Evolutionary conservation across 2,113 vertebrate species (phyloP).

Genomic region (Triplophysa tibetana): DNA sequence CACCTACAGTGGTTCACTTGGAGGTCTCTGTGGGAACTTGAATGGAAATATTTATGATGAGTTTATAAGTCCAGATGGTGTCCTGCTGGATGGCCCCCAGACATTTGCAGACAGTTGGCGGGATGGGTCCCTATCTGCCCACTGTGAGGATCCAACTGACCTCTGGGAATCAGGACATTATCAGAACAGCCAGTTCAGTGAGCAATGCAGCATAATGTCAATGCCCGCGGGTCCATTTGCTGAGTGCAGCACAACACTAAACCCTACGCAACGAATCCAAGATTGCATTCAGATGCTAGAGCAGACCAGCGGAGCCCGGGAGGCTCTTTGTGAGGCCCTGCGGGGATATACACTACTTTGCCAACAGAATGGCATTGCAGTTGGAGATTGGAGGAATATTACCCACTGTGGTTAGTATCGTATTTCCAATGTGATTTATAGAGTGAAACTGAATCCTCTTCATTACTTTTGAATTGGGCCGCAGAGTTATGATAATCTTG

Average conservation of each 20-base stretch:
- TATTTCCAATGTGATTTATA: no score
- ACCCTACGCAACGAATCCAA: conserved; percentile 30
- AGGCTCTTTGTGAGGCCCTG: conserved; percentile 53
- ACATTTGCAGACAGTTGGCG: conserved; percentile 71
- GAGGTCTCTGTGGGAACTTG: conserved; percentile 67
- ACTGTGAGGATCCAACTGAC: conserved; percentile 40
- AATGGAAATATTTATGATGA: conserved; percentile 58
- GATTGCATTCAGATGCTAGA: conserved; percentile 46
- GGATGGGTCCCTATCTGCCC: conserved; percentile 53
- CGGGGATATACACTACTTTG: conserved; percentile 61
- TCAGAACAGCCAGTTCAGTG: conserved; percentile 26
- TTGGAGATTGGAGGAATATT: conserved; percentile 64
- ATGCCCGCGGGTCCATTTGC: conserved; percentile 56
- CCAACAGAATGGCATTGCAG: conserved; percentile 52
- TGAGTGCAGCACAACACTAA: conserved; percentile 43
- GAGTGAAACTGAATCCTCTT: neutral
- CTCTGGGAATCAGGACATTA: neutral
- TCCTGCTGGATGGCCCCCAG: conserved; percentile 51
- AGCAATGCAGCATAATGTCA: conserved; percentile 58
- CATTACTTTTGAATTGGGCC: neutral
- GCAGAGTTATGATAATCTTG: neutral
- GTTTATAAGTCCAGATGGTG: conserved; percentile 58
- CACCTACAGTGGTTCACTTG: conserved; percentile 59
- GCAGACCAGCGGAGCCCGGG: conserved; percentile 17
- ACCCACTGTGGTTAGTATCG: conserved; percentile 61